phyloP scores from a whole-genome alignment of 1,140 invertebrate genomes.

The Nylanderia fulva region DNA sequence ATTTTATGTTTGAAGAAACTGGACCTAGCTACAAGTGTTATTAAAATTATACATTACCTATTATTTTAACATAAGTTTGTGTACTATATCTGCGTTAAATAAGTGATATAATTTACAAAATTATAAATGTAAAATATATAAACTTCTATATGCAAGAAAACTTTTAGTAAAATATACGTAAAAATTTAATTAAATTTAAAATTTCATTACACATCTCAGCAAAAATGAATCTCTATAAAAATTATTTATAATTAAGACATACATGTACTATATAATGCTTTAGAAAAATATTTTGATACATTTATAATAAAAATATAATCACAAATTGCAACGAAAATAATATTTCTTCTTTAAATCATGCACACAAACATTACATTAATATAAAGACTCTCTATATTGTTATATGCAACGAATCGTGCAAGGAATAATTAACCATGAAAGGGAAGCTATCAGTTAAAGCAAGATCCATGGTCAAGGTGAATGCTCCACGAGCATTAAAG shows the following conservation, averaged over 20 bases:
- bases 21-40: conserved; percentile 19
- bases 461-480: conserved; percentile 80
- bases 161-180: neutral
- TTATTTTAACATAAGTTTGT: neutral
- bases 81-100: neutral
- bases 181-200: conserved; percentile 1
- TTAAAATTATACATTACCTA: conserved; percentile 17
- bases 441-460: conserved; percentile 49
- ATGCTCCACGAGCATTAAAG: conserved; percentile 74
- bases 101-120: too few species aligned
- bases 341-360: too few species aligned
- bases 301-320: neutral
- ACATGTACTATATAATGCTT: neutral
- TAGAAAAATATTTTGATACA: neutral
- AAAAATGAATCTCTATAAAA: neutral
- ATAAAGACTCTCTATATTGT: neutral
- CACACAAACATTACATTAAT: too few species aligned
- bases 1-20: conserved; percentile 11
- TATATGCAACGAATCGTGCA: neutral
- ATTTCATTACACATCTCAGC: neutral
- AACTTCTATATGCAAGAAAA: neutral
- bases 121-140: too few species aligned
- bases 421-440: conserved; percentile 44
- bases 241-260: conserved; percentile 6
- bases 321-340: neutral